These are phyloP conservation scores for Scaptomyza tumidula DNA, from an alignment of 2,888 invertebrate genomes.

Conservation along the genomic window DNA sequence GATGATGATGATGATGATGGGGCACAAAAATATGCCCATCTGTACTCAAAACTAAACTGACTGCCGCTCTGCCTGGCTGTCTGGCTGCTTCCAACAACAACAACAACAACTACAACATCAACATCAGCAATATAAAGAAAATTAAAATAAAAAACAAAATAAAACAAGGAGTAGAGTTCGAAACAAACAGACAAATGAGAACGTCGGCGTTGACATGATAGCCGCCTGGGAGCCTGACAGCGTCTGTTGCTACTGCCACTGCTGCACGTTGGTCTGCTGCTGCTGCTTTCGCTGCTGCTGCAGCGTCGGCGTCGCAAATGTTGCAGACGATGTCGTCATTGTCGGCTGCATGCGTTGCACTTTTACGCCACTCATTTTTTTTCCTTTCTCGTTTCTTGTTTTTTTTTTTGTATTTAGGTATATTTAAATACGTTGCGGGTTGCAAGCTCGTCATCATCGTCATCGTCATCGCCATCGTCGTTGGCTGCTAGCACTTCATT, in stretches of 20 bases:
- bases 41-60: conserved; percentile 68
- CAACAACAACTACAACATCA: conserved; percentile 23
- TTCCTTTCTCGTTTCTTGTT: conserved; percentile 17
- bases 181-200: conserved; percentile 74
- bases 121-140: conserved; percentile 30
- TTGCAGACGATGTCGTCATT: conserved; percentile 55
- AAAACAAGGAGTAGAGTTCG: conserved; percentile 45
- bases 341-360: conserved; percentile 68
- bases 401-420: conserved; percentile 52
- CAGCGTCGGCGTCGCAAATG: conserved; percentile 25
- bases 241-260: conserved; percentile 32
- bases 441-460: conserved; percentile 50
- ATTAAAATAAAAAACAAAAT: conserved; percentile 48
- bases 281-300: conserved; percentile 22
- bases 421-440: conserved; percentile 79
- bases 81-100: conserved; percentile 40
- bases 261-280: conserved; percentile 34
- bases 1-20: conserved; percentile 59
- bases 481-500: conserved; percentile 76
- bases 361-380: conserved; percentile 58
- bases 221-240: conserved; percentile 56
- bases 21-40: conserved; percentile 70
- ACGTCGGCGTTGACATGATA: conserved; percentile 78
- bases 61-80: conserved; percentile 33
- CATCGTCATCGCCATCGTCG: conserved; percentile 11